Percentiles rank a stretch among this genome's conserved stretches.
Conservation (phyloP, 1,140 invertebrate species). For the Pararge aegeria region DNA sequence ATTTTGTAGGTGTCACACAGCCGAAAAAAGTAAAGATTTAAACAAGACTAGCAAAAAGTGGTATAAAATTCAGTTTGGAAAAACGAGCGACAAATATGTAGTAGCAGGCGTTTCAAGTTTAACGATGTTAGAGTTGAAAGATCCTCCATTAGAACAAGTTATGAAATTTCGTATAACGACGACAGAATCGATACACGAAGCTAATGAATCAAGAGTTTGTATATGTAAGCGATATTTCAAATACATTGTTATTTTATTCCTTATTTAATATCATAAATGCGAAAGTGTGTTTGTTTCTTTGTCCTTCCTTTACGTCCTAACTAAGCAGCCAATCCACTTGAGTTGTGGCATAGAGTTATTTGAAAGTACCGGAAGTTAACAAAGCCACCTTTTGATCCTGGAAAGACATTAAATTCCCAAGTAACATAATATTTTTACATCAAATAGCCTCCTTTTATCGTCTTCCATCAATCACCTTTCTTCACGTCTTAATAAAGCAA, state of each 20-base stretch:
- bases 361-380: not conserved
- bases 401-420: too few relatives aligned
- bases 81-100: conserved; percentile 14
- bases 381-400: too few relatives aligned
- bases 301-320: too few relatives aligned
- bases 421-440: too few relatives aligned
- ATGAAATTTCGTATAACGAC: conserved; percentile 32
- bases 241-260: not conserved
- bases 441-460: too few relatives aligned
- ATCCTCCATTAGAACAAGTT: conserved; percentile 34
- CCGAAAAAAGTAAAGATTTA: not conserved
- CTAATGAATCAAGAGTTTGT: conserved; percentile 25
- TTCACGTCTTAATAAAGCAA: too few relatives aligned
- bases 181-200: conserved; percentile 1
- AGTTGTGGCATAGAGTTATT: too few relatives aligned
- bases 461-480: too few relatives aligned
- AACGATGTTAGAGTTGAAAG: conserved; percentile 31
- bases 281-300: too few relatives aligned
- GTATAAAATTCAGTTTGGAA: conserved; percentile 30
- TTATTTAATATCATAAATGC: too few relatives aligned
- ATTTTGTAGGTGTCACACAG: conserved; percentile 6
- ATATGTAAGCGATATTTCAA: conserved; percentile 30
- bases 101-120: conserved; percentile 31
- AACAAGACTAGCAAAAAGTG: conserved; percentile 17
- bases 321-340: too few relatives aligned